Evolutionary conservation across 2,888 invertebrate species (phyloP).

Genomic region (Callyntrura sp.): DNA sequence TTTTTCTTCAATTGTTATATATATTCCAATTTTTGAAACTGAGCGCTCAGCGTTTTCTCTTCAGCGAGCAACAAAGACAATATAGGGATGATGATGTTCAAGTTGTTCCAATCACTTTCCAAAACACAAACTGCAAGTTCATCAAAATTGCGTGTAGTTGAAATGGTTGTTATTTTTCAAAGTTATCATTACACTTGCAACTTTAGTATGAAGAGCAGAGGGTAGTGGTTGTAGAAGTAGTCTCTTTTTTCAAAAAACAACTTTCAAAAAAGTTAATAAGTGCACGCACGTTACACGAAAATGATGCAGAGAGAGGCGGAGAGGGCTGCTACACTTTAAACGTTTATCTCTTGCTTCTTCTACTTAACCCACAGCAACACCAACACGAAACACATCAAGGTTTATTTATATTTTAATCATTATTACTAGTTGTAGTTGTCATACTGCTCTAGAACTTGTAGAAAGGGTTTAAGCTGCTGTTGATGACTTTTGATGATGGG

Average conservation of each 20-base stretch:
- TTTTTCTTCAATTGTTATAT: too few species aligned
- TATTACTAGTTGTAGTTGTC: neutral
- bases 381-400: conserved; percentile 13
- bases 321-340: conserved; percentile 9
- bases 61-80: too few species aligned
- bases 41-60: too few species aligned
- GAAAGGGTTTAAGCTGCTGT: conserved; percentile 38
- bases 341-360: neutral
- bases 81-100: too few species aligned
- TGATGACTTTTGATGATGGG: conserved; percentile 41
- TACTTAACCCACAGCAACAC: conserved; percentile 21
- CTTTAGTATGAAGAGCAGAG: too few species aligned
- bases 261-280: conserved; percentile 24
- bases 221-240: too few species aligned
- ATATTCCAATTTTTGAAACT: too few species aligned
- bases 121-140: neutral
- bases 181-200: too few species aligned
- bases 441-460: conserved; percentile 55
- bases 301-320: neutral
- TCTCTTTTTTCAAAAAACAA: neutral
- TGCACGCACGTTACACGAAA: neutral
- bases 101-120: conserved; percentile 21
- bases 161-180: too few species aligned
- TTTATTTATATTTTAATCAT: conserved; percentile 51
- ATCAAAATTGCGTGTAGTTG: too few species aligned